Evolutionary conservation across 2,797 vertebrate genomes (phyloP), one percentile per base, ranked within the genome.

Genomic region (Dicrostonyx torquatus): DNA sequence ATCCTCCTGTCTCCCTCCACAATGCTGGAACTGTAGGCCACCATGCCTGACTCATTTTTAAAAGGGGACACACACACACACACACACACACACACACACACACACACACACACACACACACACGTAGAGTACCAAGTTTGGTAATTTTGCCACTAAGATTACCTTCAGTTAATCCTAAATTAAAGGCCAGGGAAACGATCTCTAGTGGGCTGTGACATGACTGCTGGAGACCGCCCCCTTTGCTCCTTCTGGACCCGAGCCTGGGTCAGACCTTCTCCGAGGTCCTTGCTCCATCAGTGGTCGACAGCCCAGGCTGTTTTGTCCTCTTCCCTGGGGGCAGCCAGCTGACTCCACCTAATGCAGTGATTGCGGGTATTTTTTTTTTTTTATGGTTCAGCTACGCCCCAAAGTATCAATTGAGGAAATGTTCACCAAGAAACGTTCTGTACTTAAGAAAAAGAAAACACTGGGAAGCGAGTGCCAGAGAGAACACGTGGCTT

Each of bases 291-390:
- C n/a, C 6, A 7, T 17, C 78, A 43, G 55, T 43, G 37, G 17
- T 43, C 2, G 26, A 10, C n/a, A 80, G 53, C 34, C 45, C 24
- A 55, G 53, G 82, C 40, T 72, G 86, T 58, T 70, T 95, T 62
- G 66, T 62, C 62, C 45, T 17, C 13, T 31, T 53, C 34, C 43
- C 14, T 40, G 34, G 58, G 55, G n/a, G 60, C 45, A 50, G 76
- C 89, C 90, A 84, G 91, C 92, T 93, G 96, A 87, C 84, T 94
- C 84, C 93, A 68, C 50, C 22, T 53, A 72, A 9, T 0, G 89
- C 90, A n/a, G 68, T 89, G 96, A 97, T 96, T 95, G 94, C 89
- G 92, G 64, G 92, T 90, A 90, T 96, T 45, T 82, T 62, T 60
- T 91, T 64, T 84, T 85, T 85, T 96, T 96, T 78, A 95, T 91